Evolutionary conservation across 1,140 invertebrate species (phyloP).

Genomic region (Neodiprion fabricii): DNA sequence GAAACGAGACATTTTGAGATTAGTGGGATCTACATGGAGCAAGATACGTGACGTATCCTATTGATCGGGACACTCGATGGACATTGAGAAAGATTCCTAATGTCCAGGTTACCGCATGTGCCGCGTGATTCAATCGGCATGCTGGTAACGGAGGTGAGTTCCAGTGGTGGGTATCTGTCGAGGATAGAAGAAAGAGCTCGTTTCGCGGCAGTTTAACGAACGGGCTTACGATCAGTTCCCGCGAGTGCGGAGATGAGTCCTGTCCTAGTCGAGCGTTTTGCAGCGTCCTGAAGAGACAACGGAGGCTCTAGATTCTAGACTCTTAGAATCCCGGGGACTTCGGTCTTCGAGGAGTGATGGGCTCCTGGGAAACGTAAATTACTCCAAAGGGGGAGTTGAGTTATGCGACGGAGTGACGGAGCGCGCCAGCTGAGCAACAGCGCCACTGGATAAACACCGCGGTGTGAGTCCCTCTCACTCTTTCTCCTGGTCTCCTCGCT

Average conservation of each 20-base stretch:
- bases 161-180: no score
- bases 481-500: constrained; percentile 5
- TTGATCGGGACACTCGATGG: no score
- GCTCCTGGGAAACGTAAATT: constrained; percentile 55
- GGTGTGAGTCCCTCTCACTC: constrained; percentile 34
- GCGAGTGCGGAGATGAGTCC: no score
- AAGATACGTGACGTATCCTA: no score
- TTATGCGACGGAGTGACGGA: constrained; percentile 63
- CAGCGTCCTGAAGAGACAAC: constrained; percentile 20
- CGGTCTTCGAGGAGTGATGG: constrained; percentile 41
- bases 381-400: constrained; percentile 53
- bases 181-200: neutral
- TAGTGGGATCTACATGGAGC: no score
- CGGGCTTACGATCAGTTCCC: no score
- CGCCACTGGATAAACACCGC: constrained; percentile 48
- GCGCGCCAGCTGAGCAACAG: constrained; percentile 59
- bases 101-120: no score
- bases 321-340: neutral
- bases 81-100: no score
- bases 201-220: no score
- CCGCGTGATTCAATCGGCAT: no score
- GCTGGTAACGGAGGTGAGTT: no score
- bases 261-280: neutral
- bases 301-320: constrained; percentile 14
- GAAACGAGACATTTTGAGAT: no score